A percentile compares a stretch with the other conserved stretches of the same genome.
Evolutionary conservation across 64 coral and sea anemone species (phyloP).

Genomic region (Anthopleura sola): DNA sequence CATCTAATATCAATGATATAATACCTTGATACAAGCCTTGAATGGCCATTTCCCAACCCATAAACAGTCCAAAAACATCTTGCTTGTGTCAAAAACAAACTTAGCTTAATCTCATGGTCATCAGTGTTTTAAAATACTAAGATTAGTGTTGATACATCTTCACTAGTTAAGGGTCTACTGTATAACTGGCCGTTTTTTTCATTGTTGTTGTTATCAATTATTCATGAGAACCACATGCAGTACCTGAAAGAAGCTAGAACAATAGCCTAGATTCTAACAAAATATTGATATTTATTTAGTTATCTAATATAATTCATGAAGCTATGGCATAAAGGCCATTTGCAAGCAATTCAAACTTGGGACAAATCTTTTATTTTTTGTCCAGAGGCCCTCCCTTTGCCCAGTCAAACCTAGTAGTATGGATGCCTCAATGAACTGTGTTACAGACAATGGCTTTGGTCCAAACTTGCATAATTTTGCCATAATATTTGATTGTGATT

Average conservation of each 20-base stretch:
- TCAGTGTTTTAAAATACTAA: neutral
- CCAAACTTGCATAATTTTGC: too few relatives aligned
- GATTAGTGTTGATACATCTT: neutral
- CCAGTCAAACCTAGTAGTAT: too few relatives aligned
- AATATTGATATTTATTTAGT: neutral
- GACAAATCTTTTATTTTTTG: too few relatives aligned
- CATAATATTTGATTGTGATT: too few relatives aligned
- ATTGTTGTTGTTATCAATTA: slow-evolving; percentile 25
- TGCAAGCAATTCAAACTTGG: too few relatives aligned
- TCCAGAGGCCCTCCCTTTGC: too few relatives aligned
- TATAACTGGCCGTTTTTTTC: neutral
- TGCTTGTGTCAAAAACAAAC: neutral
- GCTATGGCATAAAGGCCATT: too few relatives aligned
- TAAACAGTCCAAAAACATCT: slow-evolving; percentile 31
- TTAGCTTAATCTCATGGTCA: neutral
- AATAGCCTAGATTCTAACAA: neutral
- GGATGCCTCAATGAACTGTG: too few relatives aligned
- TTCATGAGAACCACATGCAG: slow-evolving; percentile 33
- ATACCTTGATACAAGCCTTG: slow-evolving; percentile 9
- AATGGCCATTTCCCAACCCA: neutral
- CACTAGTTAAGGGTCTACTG: neutral
- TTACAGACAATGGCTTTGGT: too few relatives aligned
- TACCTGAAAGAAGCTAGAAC: slow-evolving; percentile 48
- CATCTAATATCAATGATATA: too few relatives aligned
- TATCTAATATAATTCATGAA: neutral